These are phyloP conservation scores for Diarsia dahlii DNA, from an alignment of 2,888 invertebrate genomes.

Conservation along the genomic window DNA sequence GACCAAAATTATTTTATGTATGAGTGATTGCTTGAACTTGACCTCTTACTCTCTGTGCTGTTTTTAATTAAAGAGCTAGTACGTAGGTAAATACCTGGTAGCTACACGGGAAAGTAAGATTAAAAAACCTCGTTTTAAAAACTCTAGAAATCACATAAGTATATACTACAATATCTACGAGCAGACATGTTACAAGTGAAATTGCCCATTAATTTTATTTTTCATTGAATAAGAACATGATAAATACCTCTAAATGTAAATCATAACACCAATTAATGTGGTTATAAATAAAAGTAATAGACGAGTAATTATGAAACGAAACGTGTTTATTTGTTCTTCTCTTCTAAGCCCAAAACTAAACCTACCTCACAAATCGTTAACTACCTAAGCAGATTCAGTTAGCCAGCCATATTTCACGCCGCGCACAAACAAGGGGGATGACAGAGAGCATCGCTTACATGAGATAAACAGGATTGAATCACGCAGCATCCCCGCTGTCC, in stretches of 20 bases:
- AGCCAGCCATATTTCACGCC: conserved; percentile 53
- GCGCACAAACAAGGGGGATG: conserved; percentile 58
- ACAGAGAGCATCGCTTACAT: conserved; percentile 50
- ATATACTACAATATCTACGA: no score
- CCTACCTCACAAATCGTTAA: conserved; percentile 1
- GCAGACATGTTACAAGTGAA: no score
- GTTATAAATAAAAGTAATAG: neutral
- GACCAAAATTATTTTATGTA: neutral
- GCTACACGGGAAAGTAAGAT: no score
- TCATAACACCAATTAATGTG: neutral
- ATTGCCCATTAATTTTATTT: neutral
- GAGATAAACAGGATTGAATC: conserved; percentile 68
- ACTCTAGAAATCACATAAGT: no score
- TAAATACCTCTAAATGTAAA: neutral
- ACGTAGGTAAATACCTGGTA: neutral
- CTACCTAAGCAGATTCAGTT: conserved; percentile 56
- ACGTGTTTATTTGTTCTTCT: neutral
- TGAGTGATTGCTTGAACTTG: neutral
- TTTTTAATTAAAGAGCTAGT: neutral
- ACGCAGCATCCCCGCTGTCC: conserved; percentile 51
- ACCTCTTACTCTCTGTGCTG: neutral
- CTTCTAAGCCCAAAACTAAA: neutral
- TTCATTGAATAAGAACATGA: neutral
- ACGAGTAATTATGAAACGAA: neutral
- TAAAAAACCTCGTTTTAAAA: no score